Evolutionary conservation across 2,113 vertebrate genomes (phyloP).

Genomic region (Bucco capensis): DNA sequence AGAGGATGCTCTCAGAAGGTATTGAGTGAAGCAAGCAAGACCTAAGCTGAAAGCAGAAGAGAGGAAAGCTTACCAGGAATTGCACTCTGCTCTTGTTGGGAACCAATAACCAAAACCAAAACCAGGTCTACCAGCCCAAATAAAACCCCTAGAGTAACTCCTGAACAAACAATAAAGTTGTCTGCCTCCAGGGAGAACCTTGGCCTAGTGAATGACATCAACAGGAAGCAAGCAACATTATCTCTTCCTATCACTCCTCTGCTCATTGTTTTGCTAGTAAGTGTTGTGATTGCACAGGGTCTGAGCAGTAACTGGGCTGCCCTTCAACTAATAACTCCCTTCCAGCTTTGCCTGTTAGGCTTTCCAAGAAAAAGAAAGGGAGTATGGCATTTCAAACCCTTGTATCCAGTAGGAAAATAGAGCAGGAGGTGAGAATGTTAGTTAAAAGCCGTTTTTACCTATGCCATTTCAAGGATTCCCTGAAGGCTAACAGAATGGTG

Average conservation of each 20-base stretch:
- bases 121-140: neutral
- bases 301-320: neutral
- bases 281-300: neutral
- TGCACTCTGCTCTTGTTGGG: neutral
- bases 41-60: neutral
- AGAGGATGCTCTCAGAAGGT: neutral
- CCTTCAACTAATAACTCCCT: neutral
- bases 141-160: neutral
- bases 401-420: neutral
- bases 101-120: neutral
- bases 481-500: neutral
- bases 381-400: neutral
- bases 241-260: slow-evolving; percentile 53
- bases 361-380: neutral
- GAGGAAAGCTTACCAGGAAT: neutral
- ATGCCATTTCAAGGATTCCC: neutral
- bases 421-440: neutral
- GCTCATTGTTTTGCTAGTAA: neutral
- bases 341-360: fast-evolving
- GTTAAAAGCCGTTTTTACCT: neutral
- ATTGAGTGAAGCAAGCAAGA: neutral
- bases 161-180: slow-evolving; percentile 30
- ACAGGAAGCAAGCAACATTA: slow-evolving; percentile 41
- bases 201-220: slow-evolving; percentile 10
- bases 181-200: slow-evolving; percentile 25